Evolutionary conservation across 2,113 vertebrate species (phyloP).

Genomic region (Scomber colias): DNA sequence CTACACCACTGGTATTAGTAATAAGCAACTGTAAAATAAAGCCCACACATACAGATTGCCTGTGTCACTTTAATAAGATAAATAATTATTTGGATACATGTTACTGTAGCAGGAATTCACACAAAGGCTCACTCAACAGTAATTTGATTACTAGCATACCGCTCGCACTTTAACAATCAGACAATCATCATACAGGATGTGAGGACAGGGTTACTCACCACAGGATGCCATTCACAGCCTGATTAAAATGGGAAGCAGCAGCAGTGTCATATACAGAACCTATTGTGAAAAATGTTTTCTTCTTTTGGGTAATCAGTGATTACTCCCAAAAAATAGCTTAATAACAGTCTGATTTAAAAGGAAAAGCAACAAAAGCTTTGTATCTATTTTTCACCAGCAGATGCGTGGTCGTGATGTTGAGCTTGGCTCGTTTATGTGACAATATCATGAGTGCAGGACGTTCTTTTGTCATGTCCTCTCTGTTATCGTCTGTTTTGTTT

Average conservation of each 20-base stretch:
- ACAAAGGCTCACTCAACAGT: conserved; percentile 12
- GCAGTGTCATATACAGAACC: conserved; percentile 30
- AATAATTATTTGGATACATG: not conserved
- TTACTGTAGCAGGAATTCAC: not conserved
- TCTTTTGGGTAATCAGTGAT: conserved; percentile 40
- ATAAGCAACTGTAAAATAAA: not conserved
- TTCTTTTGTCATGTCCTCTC: not conserved
- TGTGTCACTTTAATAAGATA: not conserved
- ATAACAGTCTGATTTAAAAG: conserved; percentile 19
- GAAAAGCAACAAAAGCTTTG: not conserved
- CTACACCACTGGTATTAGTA: not conserved
- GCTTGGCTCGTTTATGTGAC: not conserved
- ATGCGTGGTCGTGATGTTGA: not conserved
- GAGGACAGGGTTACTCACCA: conserved; percentile 21
- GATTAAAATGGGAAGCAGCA: conserved; percentile 60
- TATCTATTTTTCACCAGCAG: conserved; percentile 4
- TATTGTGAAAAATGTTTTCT: conserved; percentile 49
- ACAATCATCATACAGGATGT: conserved; percentile 47
- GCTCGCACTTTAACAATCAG: conserved; percentile 20
- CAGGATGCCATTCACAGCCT: conserved; percentile 43
- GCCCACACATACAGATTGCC: not conserved
- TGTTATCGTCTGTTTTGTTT: not conserved
- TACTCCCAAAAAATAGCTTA: not conserved
- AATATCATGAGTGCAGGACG: no score
- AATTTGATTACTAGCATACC: conserved; percentile 25